Base-by-base conservation (phyloP, 2,888 invertebrate genomes). In the Lepetodrilus schrolli region DNA sequence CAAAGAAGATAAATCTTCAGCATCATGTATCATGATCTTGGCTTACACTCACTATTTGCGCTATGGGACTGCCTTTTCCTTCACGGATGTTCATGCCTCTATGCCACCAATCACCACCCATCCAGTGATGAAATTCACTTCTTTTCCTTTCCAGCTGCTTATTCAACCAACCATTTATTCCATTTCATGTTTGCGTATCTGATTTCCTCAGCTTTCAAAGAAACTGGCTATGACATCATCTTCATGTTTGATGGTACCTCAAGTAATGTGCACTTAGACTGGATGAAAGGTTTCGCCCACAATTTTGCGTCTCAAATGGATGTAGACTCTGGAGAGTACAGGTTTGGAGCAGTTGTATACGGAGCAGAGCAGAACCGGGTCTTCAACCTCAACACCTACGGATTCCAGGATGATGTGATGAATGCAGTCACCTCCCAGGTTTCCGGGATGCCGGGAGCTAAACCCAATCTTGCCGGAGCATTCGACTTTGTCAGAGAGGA, bases 161-260 rank as follows among this genome's bases (percentile, higher is more conserved):
- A n/a, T n/a, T n/a, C n/a, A n/a, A n/a, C n/a, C n/a, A n/a, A n/a
- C n/a, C n/a, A n/a, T n/a, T n/a, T n/a, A n/a, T n/a, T n/a, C n/a
- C n/a, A n/a, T n/a, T n/a, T n/a, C n/a, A n/a, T n/a, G n/a, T n/a
- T n/a, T n/a, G n/a, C n/a, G n/a, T n/a, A n/a, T n/a, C n/a, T n/a
- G n/a, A n/a, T n/a, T n/a, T n/a, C n/a, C 10, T 20, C 49, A 72
- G 72, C 65, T n/a, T 47, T 23, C 65, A 72, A 26, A 5, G 78
- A 78, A 3, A 74, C 72, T 36, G 82, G 82, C 26, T 70, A 66
- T 43, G 84, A 86, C 71, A 36, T 86, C 8, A 76, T 82, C 66
- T 79, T 86, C 66, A 79, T 86, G 75, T 70, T 86, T 72, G 86
- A 86, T 73, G 72, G 83, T 10, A 79, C 83, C 8, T 83, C 83